A percentile compares a stretch with the other conserved stretches of the same genome.
Conservation (phyloP, 1,140 invertebrate species). For the Drosophila takahashii region DNA sequence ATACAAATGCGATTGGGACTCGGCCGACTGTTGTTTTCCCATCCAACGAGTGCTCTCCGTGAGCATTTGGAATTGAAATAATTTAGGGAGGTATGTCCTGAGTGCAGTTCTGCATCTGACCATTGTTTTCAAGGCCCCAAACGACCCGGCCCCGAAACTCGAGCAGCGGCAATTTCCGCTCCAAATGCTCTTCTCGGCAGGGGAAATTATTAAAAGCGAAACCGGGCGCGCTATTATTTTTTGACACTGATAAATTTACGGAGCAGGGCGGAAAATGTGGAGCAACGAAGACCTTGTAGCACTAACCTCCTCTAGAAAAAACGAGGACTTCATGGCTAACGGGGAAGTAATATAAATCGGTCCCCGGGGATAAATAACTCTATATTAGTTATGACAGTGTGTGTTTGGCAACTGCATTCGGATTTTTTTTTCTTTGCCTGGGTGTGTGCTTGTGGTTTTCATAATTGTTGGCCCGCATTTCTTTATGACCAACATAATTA, state of each 20-base stretch:
- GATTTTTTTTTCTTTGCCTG: background rate
- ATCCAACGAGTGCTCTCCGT: constrained; percentile 10
- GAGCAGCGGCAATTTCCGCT: constrained; percentile 80
- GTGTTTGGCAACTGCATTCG: constrained; percentile 51
- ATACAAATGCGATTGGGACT: constrained; percentile 5
- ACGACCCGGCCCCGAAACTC: constrained; percentile 34
- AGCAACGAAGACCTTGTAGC: constrained; percentile 67
- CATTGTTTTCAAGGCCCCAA: constrained; percentile 71
- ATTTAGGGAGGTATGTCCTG: constrained; percentile 38
- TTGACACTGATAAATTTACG: constrained; percentile 82
- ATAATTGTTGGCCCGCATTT: constrained; percentile 49
- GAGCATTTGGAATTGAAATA: constrained; percentile 48
- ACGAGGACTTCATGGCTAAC: constrained; percentile 52
- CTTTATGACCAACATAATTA: constrained; percentile 57
- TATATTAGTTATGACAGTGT: constrained; percentile 79
- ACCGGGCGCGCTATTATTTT: constrained; percentile 79
- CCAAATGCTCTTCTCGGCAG: constrained; percentile 71
- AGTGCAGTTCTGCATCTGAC: constrained; percentile 27
- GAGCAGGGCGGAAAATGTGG: constrained; percentile 1
- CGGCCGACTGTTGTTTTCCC: constrained; percentile 11
- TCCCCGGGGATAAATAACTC: constrained; percentile 79
- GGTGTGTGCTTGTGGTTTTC: constrained; percentile 16
- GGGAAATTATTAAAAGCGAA: constrained; percentile 84
- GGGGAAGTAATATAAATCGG: constrained; percentile 81
- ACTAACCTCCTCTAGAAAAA: constrained; percentile 44